A percentile compares a stretch with the other conserved stretches of the same genome.
phyloP scores from a whole-genome alignment of 2,797 vertebrate species.

The Notamacropus eugenii region DNA sequence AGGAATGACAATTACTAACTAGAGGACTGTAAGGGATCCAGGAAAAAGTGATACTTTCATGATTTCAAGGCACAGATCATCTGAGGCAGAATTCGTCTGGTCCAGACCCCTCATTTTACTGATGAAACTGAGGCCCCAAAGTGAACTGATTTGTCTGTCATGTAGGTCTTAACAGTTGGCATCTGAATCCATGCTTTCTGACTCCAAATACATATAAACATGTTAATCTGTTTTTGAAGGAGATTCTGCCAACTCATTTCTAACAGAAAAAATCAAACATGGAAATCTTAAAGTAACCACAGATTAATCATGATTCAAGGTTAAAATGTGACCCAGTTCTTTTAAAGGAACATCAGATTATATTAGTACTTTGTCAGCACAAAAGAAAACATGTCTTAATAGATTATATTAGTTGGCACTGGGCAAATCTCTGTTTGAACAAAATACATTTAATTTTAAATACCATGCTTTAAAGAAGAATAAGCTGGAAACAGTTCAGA shows the following conservation, averaged over 20 bases:
- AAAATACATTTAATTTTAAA: conserved; percentile 57
- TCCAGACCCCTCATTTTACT: not conserved
- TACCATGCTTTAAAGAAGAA: conserved; percentile 44
- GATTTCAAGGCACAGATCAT: not conserved
- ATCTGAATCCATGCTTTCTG: not conserved
- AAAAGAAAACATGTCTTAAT: conserved; percentile 11
- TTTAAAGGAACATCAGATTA: conserved; percentile 7
- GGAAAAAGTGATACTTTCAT: not conserved
- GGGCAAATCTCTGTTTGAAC: conserved; percentile 57
- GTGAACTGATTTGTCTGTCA: not conserved
- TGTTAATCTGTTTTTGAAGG: not conserved
- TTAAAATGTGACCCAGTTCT: not conserved
- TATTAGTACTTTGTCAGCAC: conserved; percentile 28
- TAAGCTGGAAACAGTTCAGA: conserved; percentile 65
- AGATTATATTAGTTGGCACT: conserved; percentile 54
- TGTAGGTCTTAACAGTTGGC: not conserved
- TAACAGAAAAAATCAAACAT: not conserved
- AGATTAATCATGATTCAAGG: conserved; percentile 12
- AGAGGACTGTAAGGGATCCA: not conserved
- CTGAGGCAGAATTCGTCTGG: not conserved
- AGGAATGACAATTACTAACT: not conserved
- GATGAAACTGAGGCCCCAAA: not conserved
- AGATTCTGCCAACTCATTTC: not conserved
- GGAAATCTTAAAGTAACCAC: conserved; percentile 44
- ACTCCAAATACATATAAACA: not conserved